A percentile compares a stretch with the other conserved stretches of the same genome.
phyloP scores from a whole-genome alignment of 2,888 invertebrate genomes.

The Epinotia nisella region DNA sequence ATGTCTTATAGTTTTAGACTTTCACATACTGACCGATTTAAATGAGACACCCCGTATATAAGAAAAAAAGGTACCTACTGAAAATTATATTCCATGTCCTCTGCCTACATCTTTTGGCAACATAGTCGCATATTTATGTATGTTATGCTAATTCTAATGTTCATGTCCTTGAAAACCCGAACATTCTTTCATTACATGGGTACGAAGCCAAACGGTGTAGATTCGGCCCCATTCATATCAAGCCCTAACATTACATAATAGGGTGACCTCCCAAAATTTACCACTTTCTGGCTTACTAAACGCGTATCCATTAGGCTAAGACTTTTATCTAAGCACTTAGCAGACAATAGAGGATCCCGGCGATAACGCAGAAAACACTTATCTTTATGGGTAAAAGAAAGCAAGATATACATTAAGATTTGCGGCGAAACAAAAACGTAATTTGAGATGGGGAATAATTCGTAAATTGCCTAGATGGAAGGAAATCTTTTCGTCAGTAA shows the following conservation, averaged over 20 bases:
- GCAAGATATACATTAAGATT: slow-evolving; percentile 33
- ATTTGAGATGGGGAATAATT: slow-evolving; percentile 20
- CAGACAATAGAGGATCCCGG: slow-evolving; percentile 24
- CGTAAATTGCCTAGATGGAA: slow-evolving; percentile 7
- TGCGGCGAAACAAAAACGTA: slow-evolving; percentile 18
- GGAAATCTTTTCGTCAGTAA: slow-evolving; percentile 7
- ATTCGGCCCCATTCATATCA: slow-evolving; percentile 1
- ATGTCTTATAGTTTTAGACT: too few relatives aligned
- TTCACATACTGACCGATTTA: too few relatives aligned
- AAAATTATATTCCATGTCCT: too few relatives aligned
- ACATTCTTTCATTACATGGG: neutral
- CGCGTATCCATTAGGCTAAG: slow-evolving; percentile 20
- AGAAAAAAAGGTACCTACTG: too few relatives aligned
- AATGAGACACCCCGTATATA: too few relatives aligned
- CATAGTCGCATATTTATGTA: too few relatives aligned
- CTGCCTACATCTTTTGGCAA: too few relatives aligned
- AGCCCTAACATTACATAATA: neutral
- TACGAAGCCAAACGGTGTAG: neutral
- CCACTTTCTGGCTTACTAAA: slow-evolving; percentile 17
- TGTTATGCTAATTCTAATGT: neutral
- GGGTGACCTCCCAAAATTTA: slow-evolving; percentile 10
- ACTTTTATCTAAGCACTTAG: slow-evolving; percentile 26
- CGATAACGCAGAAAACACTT: slow-evolving; percentile 27
- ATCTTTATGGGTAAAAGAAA: slow-evolving; percentile 34
- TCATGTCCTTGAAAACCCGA: neutral